Conservation (phyloP, 2,113 vertebrate genomes). For the Scatophagus argus region DNA sequence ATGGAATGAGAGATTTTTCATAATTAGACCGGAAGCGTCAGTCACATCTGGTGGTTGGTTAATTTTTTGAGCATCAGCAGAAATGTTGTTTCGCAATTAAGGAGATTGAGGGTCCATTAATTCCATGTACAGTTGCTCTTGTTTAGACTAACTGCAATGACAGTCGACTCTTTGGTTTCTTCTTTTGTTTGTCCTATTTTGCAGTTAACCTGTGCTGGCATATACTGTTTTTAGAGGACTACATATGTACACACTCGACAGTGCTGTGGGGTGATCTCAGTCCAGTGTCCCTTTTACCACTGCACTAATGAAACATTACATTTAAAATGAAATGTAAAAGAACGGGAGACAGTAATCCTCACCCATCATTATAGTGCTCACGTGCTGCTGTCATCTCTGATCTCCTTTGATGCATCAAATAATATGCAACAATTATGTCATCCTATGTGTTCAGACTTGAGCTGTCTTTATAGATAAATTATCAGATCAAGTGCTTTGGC, state of each 20-base stretch:
- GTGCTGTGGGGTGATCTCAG: background rate
- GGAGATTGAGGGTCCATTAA: background rate
- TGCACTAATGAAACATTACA: background rate
- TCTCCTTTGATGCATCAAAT: conserved; percentile 15
- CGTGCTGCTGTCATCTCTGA: background rate
- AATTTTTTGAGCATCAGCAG: background rate
- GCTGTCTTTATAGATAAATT: conserved; percentile 40
- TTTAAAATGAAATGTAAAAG: background rate
- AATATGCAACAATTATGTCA: background rate
- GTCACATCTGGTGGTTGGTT: background rate
- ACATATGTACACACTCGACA: background rate
- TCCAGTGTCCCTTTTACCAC: background rate
- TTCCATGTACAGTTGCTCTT: background rate
- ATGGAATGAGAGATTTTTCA: background rate
- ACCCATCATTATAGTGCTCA: background rate
- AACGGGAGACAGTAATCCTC: background rate
- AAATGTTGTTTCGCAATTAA: background rate
- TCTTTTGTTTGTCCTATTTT: background rate
- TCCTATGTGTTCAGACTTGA: conserved; percentile 19
- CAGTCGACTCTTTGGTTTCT: background rate
- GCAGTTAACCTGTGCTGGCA: background rate
- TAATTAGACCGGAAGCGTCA: background rate
- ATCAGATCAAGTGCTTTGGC: conserved; percentile 24
- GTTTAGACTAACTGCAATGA: conserved; percentile 3
- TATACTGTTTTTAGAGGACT: background rate